Evolutionary conservation across 2,888 invertebrate species (phyloP).

Genomic region (Nomada fabriciana): DNA sequence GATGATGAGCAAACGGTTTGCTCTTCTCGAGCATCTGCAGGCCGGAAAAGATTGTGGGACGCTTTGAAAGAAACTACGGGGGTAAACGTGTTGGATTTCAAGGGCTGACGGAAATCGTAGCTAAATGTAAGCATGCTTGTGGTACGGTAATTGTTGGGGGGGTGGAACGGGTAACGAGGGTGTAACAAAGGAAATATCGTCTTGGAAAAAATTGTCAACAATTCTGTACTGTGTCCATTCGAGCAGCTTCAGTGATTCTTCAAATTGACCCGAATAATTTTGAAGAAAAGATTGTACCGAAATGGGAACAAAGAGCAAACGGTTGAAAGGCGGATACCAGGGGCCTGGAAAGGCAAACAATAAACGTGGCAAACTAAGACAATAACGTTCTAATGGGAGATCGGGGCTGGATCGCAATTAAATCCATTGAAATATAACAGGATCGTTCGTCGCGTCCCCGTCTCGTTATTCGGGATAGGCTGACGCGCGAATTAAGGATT

Average conservation of each 20-base stretch:
- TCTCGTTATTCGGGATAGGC: constrained; percentile 41
- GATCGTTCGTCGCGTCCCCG: constrained; percentile 37
- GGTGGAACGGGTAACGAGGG: neutral
- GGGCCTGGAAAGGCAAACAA: constrained; percentile 23
- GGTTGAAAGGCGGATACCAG: neutral
- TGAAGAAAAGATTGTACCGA: neutral
- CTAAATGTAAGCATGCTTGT: constrained; percentile 7
- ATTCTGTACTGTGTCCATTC: neutral
- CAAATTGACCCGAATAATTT: constrained; percentile 23
- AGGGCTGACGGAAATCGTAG: neutral
- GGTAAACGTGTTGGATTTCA: neutral
- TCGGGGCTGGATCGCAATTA: constrained; percentile 46
- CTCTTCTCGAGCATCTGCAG: neutral
- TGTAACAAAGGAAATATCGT: neutral
- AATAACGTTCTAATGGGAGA: constrained; percentile 35
- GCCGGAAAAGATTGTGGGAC: no score
- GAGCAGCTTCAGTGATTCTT: neutral
- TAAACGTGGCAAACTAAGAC: constrained; percentile 14
- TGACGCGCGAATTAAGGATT: constrained; percentile 46
- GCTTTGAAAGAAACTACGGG: neutral
- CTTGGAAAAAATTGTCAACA: neutral
- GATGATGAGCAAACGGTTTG: constrained; percentile 30
- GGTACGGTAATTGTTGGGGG: constrained; percentile 1
- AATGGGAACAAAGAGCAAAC: neutral
- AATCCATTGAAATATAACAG: constrained; percentile 56